phyloP scores from a whole-genome alignment of 2,888 invertebrate genomes.

The Chouioia cunea region DNA sequence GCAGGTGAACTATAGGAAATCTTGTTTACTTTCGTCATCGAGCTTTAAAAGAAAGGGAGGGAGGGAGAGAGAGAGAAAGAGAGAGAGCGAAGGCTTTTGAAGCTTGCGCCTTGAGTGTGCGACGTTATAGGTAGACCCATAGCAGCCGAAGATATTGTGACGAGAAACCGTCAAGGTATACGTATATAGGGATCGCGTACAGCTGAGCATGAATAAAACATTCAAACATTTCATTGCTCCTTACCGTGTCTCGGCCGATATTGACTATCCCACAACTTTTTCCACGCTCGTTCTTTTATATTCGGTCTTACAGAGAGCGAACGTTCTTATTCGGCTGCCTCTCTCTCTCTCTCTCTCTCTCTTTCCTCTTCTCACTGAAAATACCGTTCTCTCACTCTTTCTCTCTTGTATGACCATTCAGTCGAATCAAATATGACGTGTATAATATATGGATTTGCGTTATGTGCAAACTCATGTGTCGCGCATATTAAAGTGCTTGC shows the following conservation, averaged over 20 bases:
- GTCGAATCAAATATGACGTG: slow-evolving; percentile 11
- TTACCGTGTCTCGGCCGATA: slow-evolving; percentile 1
- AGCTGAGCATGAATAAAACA: slow-evolving; percentile 22
- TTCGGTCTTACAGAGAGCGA: slow-evolving; percentile 1
- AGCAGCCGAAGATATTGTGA: slow-evolving; percentile 12
- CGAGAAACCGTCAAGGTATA: slow-evolving; percentile 2
- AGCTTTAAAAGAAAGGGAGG: neutral
- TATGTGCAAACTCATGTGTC: neutral
- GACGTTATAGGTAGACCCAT: neutral
- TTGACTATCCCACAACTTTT: slow-evolving; percentile 17
- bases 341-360: neutral
- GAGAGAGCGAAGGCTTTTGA: slow-evolving; percentile 18
- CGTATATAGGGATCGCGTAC: neutral
- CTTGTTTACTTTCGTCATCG: slow-evolving; percentile 16
- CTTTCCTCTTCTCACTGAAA: neutral
- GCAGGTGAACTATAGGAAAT: slow-evolving; percentile 1
- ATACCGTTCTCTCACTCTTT: neutral
- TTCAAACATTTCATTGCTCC: slow-evolving; percentile 21
- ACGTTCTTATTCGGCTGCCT: slow-evolving; percentile 1
- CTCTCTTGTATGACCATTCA: neutral
- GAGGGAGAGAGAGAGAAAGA: neutral
- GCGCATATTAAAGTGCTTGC: slow-evolving; percentile 12
- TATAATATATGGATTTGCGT: neutral
- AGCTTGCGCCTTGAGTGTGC: neutral
- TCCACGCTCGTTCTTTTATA: neutral